Evolutionary conservation across 2,113 vertebrate species (phyloP).

Genomic region (Diadophis punctatus): DNA sequence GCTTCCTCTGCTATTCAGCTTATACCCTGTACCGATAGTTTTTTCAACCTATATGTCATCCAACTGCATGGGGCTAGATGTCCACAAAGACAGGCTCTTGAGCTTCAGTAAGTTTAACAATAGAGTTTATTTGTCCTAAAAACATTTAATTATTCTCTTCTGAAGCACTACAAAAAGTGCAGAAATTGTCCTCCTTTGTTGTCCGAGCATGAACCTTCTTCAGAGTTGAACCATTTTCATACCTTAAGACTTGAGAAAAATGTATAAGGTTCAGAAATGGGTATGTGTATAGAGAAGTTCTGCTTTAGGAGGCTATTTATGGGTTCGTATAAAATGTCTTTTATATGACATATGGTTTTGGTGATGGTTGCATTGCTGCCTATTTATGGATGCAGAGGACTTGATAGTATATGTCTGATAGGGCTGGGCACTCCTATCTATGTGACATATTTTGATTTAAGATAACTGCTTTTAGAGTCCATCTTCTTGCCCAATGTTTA

Average conservation of each 20-base stretch:
- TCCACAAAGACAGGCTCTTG: not conserved
- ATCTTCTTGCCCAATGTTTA: not conserved
- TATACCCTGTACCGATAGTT: not conserved
- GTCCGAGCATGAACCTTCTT: not conserved
- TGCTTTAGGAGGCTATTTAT: not conserved
- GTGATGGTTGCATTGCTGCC: not conserved
- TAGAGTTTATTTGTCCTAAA: not conserved
- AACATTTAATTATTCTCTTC: not conserved
- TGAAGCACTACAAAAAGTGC: not conserved
- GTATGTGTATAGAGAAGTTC: not conserved
- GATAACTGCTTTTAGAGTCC: not conserved
- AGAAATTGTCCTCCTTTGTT: not conserved
- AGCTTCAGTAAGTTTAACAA: not conserved
- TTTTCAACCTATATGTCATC: not conserved
- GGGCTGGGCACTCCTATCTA: too few species aligned
- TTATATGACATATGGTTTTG: not conserved
- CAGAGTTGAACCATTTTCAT: not conserved
- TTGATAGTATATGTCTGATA: not conserved
- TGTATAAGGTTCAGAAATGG: not conserved
- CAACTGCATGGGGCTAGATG: not conserved
- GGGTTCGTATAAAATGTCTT: not conserved
- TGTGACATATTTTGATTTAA: not conserved
- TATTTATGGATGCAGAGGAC: not conserved
- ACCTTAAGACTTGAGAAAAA: not conserved
- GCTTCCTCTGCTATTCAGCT: too few species aligned